phyloP scores from a whole-genome alignment of 2,888 invertebrate species.

The Drosophila peninsularis region DNA sequence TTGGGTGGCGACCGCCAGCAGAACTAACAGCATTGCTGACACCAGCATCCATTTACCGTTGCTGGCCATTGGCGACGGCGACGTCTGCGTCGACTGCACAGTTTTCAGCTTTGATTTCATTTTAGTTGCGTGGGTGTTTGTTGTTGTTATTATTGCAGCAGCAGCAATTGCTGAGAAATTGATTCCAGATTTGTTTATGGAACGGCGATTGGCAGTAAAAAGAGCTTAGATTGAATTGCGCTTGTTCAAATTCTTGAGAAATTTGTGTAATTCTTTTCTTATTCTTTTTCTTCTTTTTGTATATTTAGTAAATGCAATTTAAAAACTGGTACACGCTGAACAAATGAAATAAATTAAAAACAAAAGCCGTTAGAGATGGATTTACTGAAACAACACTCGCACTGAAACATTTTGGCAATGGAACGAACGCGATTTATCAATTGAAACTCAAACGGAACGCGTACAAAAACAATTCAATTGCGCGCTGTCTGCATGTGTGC shows the following conservation, averaged over 20 bases:
- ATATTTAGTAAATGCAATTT: conserved; percentile 46
- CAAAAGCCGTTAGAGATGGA: conserved; percentile 34
- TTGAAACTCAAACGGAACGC: conserved; percentile 54
- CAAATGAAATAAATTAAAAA: conserved; percentile 40
- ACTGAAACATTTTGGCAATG: conserved; percentile 29
- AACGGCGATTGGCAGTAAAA: conserved; percentile 37
- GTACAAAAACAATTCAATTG: conserved; percentile 59
- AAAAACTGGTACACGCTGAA: conserved; percentile 45
- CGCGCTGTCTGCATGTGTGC: conserved; percentile 14
- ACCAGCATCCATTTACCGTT: conserved; percentile 60
- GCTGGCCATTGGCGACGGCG: conserved; percentile 30
- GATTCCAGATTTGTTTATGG: conserved; percentile 51
- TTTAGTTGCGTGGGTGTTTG: conserved; percentile 48
- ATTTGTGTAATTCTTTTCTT: conserved; percentile 19
- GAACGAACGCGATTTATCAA: conserved; percentile 52
- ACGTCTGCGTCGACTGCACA: conserved; percentile 34
- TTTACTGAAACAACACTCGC: conserved; percentile 11
- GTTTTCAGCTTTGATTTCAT: conserved; percentile 72
- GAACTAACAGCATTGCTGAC: conserved; percentile 48
- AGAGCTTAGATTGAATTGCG: conserved; percentile 19
- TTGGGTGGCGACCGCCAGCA: conserved; percentile 65
- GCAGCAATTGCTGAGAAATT: conserved; percentile 29
- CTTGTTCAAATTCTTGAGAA: conserved; percentile 18
- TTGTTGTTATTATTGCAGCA: conserved; percentile 17
- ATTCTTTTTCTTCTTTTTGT: background rate